A percentile compares a stretch with the other conserved stretches of the same genome.
Evolutionary conservation across 2,888 invertebrate genomes (phyloP).

Genomic region (Argynnis bischoffii): DNA sequence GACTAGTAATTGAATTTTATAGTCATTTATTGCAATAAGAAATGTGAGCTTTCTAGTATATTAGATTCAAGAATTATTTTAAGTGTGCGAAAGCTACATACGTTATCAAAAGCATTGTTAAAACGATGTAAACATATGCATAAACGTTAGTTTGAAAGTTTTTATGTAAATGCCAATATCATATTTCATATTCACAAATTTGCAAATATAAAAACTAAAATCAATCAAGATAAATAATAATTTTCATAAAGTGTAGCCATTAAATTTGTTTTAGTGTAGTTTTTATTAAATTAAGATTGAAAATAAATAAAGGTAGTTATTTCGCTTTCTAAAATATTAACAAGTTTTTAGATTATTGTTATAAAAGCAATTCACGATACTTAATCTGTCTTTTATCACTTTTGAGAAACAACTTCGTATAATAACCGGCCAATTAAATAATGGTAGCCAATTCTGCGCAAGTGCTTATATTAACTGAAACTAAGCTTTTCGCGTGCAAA

Average conservation of each 20-base stretch:
- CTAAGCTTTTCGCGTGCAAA: constrained; percentile 69
- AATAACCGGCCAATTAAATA: constrained; percentile 58
- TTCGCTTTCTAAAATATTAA: constrained; percentile 37
- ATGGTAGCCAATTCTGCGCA: constrained; percentile 62
- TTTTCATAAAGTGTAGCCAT: constrained; percentile 30
- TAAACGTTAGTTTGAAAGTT: constrained; percentile 15
- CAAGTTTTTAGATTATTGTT: constrained; percentile 30
- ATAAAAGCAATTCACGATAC: constrained; percentile 28
- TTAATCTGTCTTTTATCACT: constrained; percentile 53
- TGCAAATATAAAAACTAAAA: constrained; percentile 33
- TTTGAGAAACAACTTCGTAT: constrained; percentile 52
- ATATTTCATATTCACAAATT: constrained; percentile 14
- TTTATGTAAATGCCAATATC: constrained; percentile 5
- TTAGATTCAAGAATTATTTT: no score
- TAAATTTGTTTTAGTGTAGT: constrained; percentile 30
- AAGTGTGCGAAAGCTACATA: not conserved
- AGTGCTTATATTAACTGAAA: constrained; percentile 64
- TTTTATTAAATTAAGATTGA: constrained; percentile 35
- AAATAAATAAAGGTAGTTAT: constrained; percentile 36
- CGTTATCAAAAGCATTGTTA: not conserved
- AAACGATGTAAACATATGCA: constrained; percentile 8
- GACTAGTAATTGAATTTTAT: no score
- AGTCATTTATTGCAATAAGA: no score
- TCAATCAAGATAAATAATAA: constrained; percentile 38
- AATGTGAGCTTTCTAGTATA: no score